phyloP scores from a whole-genome alignment of 53 echinoderm and acorn worm genomes.

The Apostichopus leukothele region DNA sequence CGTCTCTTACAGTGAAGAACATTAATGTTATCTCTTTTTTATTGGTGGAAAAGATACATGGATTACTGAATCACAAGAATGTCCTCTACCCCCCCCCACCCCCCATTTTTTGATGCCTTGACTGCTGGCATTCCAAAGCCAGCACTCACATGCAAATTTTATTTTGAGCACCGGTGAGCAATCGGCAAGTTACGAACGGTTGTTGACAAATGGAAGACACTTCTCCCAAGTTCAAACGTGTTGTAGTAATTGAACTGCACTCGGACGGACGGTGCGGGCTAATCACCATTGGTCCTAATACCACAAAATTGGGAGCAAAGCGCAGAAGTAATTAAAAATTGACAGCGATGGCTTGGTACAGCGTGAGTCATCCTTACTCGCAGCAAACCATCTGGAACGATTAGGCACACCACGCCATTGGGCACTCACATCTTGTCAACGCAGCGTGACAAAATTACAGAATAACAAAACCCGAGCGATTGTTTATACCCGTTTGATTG shows the following conservation, averaged over 20 bases:
- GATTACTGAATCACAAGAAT: too few species aligned
- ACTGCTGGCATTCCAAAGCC: too few species aligned
- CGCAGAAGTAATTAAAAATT: conserved; percentile 38
- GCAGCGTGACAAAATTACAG: too few species aligned
- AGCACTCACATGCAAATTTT: too few species aligned
- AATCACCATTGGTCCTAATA: conserved; percentile 18
- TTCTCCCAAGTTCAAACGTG: not conserved
- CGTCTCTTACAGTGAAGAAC: too few species aligned
- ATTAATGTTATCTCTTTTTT: too few species aligned
- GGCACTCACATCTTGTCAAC: not conserved
- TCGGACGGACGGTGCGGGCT: conserved; percentile 15
- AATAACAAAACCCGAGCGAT: too few species aligned
- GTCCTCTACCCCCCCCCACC: too few species aligned
- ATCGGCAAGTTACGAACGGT: not conserved
- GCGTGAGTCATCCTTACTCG: conserved; percentile 32
- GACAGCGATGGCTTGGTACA: conserved; percentile 27
- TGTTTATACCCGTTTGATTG: too few species aligned
- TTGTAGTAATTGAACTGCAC: conserved; percentile 13
- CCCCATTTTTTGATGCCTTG: too few species aligned
- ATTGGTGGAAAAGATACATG: too few species aligned
- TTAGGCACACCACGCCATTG: conserved; percentile 1
- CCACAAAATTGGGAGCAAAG: conserved; percentile 28
- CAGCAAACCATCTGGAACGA: conserved; percentile 42
- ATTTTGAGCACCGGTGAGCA: not conserved
- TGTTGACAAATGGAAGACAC: conserved; percentile 6